phyloP scores from a whole-genome alignment of 2,113 vertebrate genomes.

The Python bivittatus region DNA sequence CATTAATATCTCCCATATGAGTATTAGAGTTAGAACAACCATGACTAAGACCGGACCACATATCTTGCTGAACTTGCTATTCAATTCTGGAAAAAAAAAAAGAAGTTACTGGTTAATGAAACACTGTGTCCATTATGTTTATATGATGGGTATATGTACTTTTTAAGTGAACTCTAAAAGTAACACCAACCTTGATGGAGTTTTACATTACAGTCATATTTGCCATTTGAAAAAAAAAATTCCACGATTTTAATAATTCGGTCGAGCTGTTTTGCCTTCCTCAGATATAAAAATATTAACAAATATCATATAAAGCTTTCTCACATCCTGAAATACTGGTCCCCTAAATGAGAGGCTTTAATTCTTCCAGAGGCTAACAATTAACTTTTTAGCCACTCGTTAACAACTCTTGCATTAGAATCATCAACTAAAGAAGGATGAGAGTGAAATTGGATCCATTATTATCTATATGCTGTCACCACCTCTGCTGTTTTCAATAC shows the following conservation, averaged over 20 bases:
- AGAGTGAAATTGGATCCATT: too few species aligned
- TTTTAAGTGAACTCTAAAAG: neutral
- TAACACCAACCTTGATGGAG: neutral
- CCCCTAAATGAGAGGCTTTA: too few species aligned
- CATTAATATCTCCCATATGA: neutral
- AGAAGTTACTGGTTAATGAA: neutral
- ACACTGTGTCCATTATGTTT: neutral
- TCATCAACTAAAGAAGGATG: too few species aligned
- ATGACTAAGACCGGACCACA: neutral
- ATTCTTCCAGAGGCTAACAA: too few species aligned
- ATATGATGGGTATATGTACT: neutral
- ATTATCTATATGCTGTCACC: too few species aligned
- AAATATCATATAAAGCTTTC: neutral
- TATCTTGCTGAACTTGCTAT: neutral
- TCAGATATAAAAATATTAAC: neutral
- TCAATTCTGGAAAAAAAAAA: neutral
- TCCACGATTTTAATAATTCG: neutral
- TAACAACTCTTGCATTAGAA: too few species aligned
- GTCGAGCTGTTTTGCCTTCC: neutral
- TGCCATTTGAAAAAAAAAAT: neutral
- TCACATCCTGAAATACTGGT: neutral
- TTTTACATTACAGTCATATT: neutral
- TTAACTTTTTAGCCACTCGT: too few species aligned
- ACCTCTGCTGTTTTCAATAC: too few species aligned
- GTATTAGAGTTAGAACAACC: neutral